A percentile compares a stretch with the other conserved stretches of the same genome.
These are phyloP conservation scores for Phyllostomus hastatus DNA, from an alignment of 2,113 vertebrate genomes.

Conservation along the genomic window DNA sequence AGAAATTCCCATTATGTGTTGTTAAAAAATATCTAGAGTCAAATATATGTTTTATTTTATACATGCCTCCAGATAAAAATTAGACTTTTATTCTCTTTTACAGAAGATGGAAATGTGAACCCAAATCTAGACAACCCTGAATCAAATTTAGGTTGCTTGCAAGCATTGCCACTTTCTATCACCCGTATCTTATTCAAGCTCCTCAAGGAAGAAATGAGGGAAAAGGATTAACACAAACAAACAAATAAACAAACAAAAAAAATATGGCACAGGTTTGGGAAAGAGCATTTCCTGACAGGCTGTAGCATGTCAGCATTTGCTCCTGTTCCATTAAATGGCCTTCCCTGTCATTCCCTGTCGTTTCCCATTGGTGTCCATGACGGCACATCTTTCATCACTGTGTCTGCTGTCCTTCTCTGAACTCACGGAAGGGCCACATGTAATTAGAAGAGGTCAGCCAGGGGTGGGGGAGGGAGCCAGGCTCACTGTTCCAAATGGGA, in stretches of 20 bases:
- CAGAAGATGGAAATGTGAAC: constrained; percentile 75
- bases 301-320: constrained; percentile 25
- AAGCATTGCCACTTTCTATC: constrained; percentile 75
- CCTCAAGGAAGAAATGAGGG: constrained; percentile 45
- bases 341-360: neutral
- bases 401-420: constrained; percentile 64
- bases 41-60: constrained; percentile 83
- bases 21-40: constrained; percentile 79
- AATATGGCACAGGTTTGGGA: neutral
- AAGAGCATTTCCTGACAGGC: constrained; percentile 54
- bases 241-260: neutral
- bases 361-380: neutral
- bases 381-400: constrained; percentile 54
- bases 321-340: constrained; percentile 35
- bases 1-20: constrained; percentile 86
- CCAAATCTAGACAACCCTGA: constrained; percentile 72
- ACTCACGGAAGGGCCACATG: constrained; percentile 43
- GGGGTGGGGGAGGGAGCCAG: neutral
- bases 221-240: neutral
- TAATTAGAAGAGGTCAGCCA: constrained; percentile 65
- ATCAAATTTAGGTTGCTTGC: constrained; percentile 79
- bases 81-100: constrained; percentile 73
- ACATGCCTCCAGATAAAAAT: constrained; percentile 80
- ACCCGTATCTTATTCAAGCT: constrained; percentile 46
- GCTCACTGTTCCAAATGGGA: neutral